phyloP scores from a whole-genome alignment of 2,888 invertebrate genomes.

The Cosmia pyralina region DNA sequence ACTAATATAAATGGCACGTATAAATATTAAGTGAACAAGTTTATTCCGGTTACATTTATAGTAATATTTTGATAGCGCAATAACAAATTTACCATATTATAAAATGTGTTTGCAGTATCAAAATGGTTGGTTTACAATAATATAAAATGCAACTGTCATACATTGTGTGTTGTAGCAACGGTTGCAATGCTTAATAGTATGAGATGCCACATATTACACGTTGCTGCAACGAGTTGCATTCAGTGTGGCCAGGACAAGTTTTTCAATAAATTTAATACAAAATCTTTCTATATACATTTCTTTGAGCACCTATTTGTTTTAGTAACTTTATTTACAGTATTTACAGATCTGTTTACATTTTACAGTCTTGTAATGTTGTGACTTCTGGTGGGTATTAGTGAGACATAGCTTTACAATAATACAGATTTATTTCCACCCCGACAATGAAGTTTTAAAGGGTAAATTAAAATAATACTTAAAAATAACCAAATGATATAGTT shows the following conservation, averaged over 20 bases:
- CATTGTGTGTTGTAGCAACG: not conserved
- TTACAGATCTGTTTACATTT: slow-evolving; percentile 60
- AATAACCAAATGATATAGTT: slow-evolving; percentile 26
- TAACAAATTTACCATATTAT: not conserved
- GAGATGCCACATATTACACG: not conserved
- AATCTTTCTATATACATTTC: slow-evolving; percentile 40
- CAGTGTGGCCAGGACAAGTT: not conserved
- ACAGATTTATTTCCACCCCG: slow-evolving; percentile 26
- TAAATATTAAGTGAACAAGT: slow-evolving; percentile 16
- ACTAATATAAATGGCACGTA: slow-evolving; percentile 47
- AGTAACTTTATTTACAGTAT: slow-evolving; percentile 64
- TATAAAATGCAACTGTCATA: slow-evolving; percentile 14
- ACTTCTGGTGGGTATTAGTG: slow-evolving; percentile 38
- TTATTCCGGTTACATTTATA: slow-evolving; percentile 1
- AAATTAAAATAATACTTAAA: slow-evolving; percentile 37
- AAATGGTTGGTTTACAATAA: slow-evolving; percentile 9
- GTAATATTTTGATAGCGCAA: slow-evolving; percentile 18
- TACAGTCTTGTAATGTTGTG: slow-evolving; percentile 59
- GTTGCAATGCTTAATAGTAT: not conserved
- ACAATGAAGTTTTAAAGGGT: not conserved
- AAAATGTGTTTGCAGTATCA: slow-evolving; percentile 5
- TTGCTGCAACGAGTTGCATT: slow-evolving; percentile 9
- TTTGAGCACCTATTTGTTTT: slow-evolving; percentile 62
- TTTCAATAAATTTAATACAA: slow-evolving; percentile 48
- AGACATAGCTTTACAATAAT: slow-evolving; percentile 21